phyloP scores from a whole-genome alignment of 2,888 invertebrate genomes.

The Chrysolina haemoptera region DNA sequence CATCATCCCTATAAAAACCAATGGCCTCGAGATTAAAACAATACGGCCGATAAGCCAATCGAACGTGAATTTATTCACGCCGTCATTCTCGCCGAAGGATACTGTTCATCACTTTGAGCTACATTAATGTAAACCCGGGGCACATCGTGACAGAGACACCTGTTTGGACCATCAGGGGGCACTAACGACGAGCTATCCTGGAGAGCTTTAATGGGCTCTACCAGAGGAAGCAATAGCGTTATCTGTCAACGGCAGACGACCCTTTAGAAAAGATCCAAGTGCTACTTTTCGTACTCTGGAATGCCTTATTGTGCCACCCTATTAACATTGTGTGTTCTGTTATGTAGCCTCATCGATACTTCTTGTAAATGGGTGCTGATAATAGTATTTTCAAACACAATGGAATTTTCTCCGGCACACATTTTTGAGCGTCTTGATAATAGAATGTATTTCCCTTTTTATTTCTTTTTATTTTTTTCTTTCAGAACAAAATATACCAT shows the following conservation, averaged over 20 bases:
- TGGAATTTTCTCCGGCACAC: no score
- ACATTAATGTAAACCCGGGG: constrained; percentile 57
- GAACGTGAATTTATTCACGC: constrained; percentile 53
- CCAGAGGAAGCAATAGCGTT: constrained; percentile 65
- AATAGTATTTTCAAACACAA: background rate
- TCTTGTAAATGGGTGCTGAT: background rate
- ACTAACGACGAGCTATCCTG: constrained; percentile 65
- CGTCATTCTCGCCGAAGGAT: constrained; percentile 52
- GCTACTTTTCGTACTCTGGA: constrained; percentile 49
- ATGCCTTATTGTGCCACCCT: constrained; percentile 48
- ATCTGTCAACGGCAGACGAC: constrained; percentile 67
- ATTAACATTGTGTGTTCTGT: constrained; percentile 49
- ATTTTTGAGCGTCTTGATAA: no score
- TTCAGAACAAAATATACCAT: no score
- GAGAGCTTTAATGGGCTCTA: constrained; percentile 65
- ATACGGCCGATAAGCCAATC: constrained; percentile 45
- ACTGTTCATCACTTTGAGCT: constrained; percentile 49
- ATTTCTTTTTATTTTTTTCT: no score
- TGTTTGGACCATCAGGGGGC: constrained; percentile 61
- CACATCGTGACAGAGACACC: constrained; percentile 65
- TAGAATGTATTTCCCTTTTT: no score
- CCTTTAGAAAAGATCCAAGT: constrained; percentile 57
- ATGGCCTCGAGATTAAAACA: constrained; percentile 8
- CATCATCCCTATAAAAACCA: background rate
- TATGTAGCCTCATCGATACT: background rate